Evolutionary conservation across 2,888 invertebrate species (phyloP), one percentile per base, ranked within the genome.

Genomic region (Heliconius cydno): DNA sequence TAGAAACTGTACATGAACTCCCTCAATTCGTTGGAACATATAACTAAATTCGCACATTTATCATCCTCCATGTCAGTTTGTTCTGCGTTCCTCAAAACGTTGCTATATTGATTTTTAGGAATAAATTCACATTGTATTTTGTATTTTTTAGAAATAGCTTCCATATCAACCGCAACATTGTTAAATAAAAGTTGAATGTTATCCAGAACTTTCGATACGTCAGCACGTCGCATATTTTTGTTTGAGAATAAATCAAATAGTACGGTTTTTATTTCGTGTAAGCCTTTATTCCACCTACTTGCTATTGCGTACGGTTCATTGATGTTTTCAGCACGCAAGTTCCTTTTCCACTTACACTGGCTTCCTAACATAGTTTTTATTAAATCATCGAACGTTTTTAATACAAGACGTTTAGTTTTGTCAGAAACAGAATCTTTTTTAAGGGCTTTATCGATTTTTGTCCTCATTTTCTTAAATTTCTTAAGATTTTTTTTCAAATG

Each of bases 21-120:
- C 57, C 79, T 85, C 0, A 93, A 80, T 84, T 93, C 93, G 1
- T 85, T 84, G 0, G 92, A 88, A 78, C 94, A 94, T 41, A 93
- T 52, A 83, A 86, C 86, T 52, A 91, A 87, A 67, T 84, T 73
- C 1, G 79, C 67, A 66, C 93, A 92, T 28, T 71, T 71, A 41
- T 79, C 76, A 15, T 79, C 77, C 28, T 82, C 82, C 10, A 81
- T 82, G 28, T 41, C 63, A 0, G 72, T 79, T 46, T 70, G 77
- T 10, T 79, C 78, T 25, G 71, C 80, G 5, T 79, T 57, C 66
- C 86, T 83, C 78, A 82, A 67, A 73, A 73, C 76, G 38, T 76
- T 79, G 70, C 12, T 57, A 6, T 28, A 25, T n/a, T 63, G 41
- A 57, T 72, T 41, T 73, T 81, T 82, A 5, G 82, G 81, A 4